Evolutionary conservation across 2,113 vertebrate genomes (phyloP).

Genomic region (Melospiza georgiana): DNA sequence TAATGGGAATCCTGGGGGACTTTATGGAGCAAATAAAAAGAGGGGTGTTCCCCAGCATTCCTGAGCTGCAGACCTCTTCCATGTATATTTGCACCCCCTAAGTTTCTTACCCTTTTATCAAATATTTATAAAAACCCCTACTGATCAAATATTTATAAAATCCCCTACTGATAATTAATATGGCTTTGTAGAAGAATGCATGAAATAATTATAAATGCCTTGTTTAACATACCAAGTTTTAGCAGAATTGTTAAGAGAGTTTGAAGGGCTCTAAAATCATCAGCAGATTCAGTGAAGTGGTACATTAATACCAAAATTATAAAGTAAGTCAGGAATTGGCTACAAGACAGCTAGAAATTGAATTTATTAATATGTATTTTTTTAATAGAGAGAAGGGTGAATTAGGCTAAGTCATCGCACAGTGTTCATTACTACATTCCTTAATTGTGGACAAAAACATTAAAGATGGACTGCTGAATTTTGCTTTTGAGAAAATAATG

Average conservation of each 20-base stretch:
- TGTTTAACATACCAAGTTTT: neutral
- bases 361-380: neutral
- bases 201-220: neutral
- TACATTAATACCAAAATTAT: neutral
- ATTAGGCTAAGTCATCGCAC: neutral
- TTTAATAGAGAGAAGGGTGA: neutral
- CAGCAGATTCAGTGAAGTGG: neutral
- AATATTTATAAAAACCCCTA: neutral
- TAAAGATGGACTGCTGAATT: neutral
- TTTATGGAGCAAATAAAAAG: neutral
- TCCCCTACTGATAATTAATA: neutral
- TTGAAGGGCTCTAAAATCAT: neutral
- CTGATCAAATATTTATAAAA: constrained; percentile 27
- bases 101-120: neutral
- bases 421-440: neutral
- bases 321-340: neutral
- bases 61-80: neutral
- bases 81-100: neutral
- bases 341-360: neutral
- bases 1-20: neutral
- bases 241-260: neutral
- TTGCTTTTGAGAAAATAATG: neutral
- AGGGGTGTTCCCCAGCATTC: neutral
- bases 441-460: neutral
- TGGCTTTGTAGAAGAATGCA: neutral